Base-by-base conservation (phyloP, 2,888 invertebrate species). In the Aporophyla lueneburgensis region DNA sequence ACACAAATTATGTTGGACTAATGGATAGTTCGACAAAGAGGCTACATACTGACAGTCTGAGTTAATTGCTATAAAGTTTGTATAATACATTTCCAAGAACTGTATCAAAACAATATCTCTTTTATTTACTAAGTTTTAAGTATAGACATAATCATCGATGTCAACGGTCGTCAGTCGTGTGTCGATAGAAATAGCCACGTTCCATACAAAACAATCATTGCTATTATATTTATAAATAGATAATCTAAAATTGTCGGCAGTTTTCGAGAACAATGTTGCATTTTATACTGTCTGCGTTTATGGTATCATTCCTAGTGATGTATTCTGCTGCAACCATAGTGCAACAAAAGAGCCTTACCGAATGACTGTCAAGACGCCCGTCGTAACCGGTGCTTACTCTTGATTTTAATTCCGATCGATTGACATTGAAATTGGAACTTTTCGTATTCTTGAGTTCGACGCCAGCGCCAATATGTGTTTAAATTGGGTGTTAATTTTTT, bases 161-260 rank as follows among this genome's bases (percentile, higher is more conserved):
- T 78, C 72, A 73, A 51, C 14, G 10, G 51, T 71, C 61, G 16
- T 58, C 56, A 51, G 70, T 61, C 40, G 7, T 24, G 58, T 53
- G 27, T 66, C 33, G 1, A 51, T 58, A 58, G 19, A 67, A 67
- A 76, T 84, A 83, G 81, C 71, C 21, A 73, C 27, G 70, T 73
- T 61, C n/a, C 56, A 21, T 63, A 33, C n/a, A 73, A 76, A 59
- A 62, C 27, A 83, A 81, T 71, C 0, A 81, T 81, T 84, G 85
- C 85, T 83, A 81, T 77, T 71, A 69, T 33, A 46, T 33, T 59
- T 33, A 59, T 33, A 21, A 59, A 59, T 33, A 27, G 7, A 58
- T 58, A 58, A 24, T 27, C 24, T 27, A 51, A 19, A 6, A 5
- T n/a, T 73, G 33, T 69, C 73, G 27, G 12, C 51, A 21, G 24